Evolutionary conservation across 2,113 vertebrate genomes (phyloP).

Genomic region (Pungitius pungitius): DNA sequence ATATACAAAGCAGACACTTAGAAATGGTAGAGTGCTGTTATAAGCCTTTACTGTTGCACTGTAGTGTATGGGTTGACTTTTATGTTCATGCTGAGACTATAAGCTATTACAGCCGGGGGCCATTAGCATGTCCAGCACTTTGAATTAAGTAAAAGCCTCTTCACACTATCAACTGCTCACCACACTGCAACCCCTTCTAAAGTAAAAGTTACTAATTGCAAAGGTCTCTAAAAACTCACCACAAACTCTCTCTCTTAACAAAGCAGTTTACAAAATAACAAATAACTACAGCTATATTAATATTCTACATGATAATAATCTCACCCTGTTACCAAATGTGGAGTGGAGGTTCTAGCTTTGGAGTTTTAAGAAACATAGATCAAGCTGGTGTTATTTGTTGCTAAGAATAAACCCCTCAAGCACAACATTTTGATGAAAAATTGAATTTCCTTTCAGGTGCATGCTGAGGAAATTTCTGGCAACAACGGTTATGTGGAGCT

Average conservation of each 20-base stretch:
- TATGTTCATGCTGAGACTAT: conserved; percentile 6
- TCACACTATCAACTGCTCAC: conserved; percentile 13
- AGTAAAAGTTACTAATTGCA: background rate
- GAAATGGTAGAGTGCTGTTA: background rate
- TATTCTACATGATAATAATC: conserved; percentile 1
- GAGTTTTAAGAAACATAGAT: background rate
- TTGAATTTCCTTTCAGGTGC: conserved; percentile 81
- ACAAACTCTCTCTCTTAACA: too few species aligned
- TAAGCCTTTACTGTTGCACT: conserved; percentile 6
- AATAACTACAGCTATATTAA: background rate
- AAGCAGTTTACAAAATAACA: too few species aligned
- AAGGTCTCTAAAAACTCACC: too few species aligned
- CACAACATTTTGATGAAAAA: conserved; percentile 7
- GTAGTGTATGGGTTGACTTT: background rate
- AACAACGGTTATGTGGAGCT: conserved; percentile 95
- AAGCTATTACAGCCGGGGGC: background rate
- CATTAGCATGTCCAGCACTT: conserved; percentile 2
- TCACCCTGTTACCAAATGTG: background rate
- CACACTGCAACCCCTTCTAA: background rate
- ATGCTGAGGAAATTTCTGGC: conserved; percentile 92
- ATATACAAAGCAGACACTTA: background rate
- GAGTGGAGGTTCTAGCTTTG: background rate
- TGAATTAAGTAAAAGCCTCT: conserved; percentile 27
- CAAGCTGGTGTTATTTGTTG: conserved; percentile 7
- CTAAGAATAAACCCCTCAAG: background rate